Percentiles rank a stretch among this genome's conserved stretches.
Conservation (phyloP, 2,797 vertebrate genomes). For the Vultur gryphus region DNA sequence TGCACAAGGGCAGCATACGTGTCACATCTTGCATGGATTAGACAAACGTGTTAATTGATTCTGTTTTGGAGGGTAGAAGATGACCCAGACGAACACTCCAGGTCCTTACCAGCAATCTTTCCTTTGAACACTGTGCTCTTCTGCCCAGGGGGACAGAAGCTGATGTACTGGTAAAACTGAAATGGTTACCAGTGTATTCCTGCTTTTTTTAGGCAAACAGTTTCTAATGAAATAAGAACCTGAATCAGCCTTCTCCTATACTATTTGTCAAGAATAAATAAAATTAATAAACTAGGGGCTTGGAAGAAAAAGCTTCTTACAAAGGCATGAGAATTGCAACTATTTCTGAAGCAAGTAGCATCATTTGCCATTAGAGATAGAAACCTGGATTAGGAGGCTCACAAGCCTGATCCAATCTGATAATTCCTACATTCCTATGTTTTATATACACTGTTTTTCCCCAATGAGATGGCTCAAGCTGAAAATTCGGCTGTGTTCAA, state of each 20-base stretch:
- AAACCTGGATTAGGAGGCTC: neutral
- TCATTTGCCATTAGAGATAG: neutral
- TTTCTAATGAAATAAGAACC: neutral
- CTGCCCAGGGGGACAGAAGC: neutral
- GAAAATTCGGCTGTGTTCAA: neutral
- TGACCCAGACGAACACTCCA: neutral
- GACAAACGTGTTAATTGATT: neutral
- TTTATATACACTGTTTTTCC: neutral
- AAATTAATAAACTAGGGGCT: neutral
- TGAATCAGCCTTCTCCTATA: neutral
- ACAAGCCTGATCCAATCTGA: neutral
- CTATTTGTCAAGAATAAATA: neutral
- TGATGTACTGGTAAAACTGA: neutral
- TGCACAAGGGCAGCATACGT: neutral
- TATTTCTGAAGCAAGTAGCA: neutral
- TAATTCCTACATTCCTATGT: neutral
- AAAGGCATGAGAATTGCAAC: neutral
- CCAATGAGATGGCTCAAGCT: neutral
- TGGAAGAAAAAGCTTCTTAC: neutral
- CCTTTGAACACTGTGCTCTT: neutral
- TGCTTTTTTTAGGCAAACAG: neutral
- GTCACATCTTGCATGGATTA: neutral
- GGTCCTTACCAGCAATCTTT: neutral
- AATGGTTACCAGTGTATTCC: neutral
- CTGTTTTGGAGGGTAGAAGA: neutral